Percentiles rank a stretch among this genome's conserved stretches.
These are phyloP conservation scores for Alligator sinensis DNA, from an alignment of 2,113 vertebrate species.

Conservation along the genomic window DNA sequence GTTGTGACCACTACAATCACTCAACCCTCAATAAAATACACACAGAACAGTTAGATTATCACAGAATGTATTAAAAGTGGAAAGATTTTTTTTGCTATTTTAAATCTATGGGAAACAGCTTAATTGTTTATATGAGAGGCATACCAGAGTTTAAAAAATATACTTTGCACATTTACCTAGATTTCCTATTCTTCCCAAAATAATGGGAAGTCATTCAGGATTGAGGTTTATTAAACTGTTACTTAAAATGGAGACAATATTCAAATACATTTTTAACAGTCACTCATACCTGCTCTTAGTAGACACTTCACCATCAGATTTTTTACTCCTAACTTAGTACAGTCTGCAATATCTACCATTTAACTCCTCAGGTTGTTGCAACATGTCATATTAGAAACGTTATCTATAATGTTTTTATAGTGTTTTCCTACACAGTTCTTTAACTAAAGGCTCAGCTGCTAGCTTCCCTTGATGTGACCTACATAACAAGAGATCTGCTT, in stretches of 20 bases:
- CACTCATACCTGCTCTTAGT: not conserved
- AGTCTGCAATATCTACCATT: not conserved
- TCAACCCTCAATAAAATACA: not conserved
- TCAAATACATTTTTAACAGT: not conserved
- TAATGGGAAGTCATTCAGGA: too few relatives aligned
- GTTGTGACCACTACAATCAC: not conserved
- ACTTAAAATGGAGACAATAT: not conserved
- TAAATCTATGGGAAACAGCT: conserved; percentile 10
- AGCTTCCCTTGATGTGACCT: conserved; percentile 75
- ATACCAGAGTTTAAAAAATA: not conserved
- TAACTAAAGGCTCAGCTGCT: conserved; percentile 64
- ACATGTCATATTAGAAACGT: conserved; percentile 11
- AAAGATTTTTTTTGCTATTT: not conserved
- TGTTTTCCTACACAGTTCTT: conserved; percentile 34
- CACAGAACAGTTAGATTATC: not conserved
- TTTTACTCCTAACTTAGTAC: not conserved
- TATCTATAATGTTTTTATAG: conserved; percentile 20
- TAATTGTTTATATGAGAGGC: not conserved
- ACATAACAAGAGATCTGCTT: conserved; percentile 74
- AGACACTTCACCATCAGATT: not conserved
- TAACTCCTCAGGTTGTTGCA: not conserved
- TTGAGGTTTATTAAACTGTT: not conserved
- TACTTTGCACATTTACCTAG: not conserved
- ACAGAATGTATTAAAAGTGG: conserved; percentile 3
- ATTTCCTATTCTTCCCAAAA: not conserved